Evolutionary conservation across 2,888 invertebrate genomes (phyloP).

Genomic region (Nomada hirtipes): DNA sequence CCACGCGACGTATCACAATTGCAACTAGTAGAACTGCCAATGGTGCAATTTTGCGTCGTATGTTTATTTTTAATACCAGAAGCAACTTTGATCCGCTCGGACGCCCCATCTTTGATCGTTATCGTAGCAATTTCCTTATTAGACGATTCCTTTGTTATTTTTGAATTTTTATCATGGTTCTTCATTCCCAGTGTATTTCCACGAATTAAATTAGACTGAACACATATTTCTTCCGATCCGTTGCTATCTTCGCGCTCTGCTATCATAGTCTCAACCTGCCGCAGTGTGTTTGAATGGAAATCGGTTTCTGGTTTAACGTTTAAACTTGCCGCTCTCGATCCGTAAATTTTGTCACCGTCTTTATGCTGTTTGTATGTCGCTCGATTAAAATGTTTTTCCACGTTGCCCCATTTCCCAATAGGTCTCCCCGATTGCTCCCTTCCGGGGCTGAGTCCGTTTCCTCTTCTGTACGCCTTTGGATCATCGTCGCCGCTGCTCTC

Average conservation of each 20-base stretch:
- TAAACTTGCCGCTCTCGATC: neutral
- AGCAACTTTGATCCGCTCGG: neutral
- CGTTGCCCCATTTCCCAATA: neutral
- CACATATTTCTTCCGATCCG: neutral
- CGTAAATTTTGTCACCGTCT: neutral
- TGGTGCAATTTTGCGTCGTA: no score
- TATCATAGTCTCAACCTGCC: conserved; percentile 3
- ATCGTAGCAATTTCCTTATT: neutral
- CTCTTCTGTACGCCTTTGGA: neutral
- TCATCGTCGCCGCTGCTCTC: neutral
- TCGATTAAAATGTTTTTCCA: neutral
- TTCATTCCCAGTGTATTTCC: neutral
- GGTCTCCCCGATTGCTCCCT: neutral
- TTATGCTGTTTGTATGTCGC: neutral
- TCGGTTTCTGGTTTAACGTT: neutral
- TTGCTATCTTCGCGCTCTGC: conserved; percentile 41
- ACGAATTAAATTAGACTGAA: neutral
- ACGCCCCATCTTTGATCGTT: no score
- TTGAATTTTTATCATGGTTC: neutral
- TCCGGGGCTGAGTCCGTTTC: neutral
- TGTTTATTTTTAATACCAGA: neutral
- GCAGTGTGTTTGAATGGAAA: no score
- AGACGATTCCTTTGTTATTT: neutral
- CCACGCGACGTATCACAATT: neutral
- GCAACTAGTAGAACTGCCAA: neutral